These are phyloP conservation scores for Ichneumon xanthorius DNA, from an alignment of 2,888 invertebrate genomes.

Conservation along the genomic window DNA sequence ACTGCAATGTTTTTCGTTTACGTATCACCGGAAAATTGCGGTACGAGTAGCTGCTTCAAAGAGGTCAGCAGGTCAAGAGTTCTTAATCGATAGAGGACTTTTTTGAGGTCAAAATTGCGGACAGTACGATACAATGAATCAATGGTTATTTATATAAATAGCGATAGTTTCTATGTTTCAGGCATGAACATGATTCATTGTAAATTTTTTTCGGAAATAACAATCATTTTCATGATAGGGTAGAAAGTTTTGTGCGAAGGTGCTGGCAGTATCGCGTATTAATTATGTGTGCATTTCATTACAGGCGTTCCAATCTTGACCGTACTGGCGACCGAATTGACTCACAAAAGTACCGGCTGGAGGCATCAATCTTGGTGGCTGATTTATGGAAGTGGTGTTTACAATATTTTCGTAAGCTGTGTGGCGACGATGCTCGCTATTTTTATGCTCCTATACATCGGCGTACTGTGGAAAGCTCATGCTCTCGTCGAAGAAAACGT, in stretches of 20 bases:
- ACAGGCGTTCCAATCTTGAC: constrained; percentile 89
- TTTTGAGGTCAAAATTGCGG: not conserved
- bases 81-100: not conserved
- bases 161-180: too few relatives aligned
- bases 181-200: too few relatives aligned
- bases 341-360: constrained; percentile 88
- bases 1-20: too few relatives aligned
- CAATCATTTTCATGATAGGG: not conserved
- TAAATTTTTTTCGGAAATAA: too few relatives aligned
- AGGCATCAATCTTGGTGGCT: constrained; percentile 89
- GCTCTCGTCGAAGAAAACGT: constrained; percentile 80
- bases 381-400: constrained; percentile 87
- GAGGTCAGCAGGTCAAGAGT: not conserved
- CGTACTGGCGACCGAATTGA: constrained; percentile 89
- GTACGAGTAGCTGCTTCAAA: not conserved
- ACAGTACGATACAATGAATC: not conserved
- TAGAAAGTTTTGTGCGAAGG: not conserved
- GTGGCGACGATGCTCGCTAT: constrained; percentile 89
- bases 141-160: not conserved
- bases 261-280: not conserved
- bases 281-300: constrained; percentile 9
- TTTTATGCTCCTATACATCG: constrained; percentile 89
- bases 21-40: not conserved
- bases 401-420: constrained; percentile 89
- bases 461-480: constrained; percentile 86